Base-by-base conservation (phyloP, 1,140 invertebrate species). In the Trialeurodes vaporariorum region DNA sequence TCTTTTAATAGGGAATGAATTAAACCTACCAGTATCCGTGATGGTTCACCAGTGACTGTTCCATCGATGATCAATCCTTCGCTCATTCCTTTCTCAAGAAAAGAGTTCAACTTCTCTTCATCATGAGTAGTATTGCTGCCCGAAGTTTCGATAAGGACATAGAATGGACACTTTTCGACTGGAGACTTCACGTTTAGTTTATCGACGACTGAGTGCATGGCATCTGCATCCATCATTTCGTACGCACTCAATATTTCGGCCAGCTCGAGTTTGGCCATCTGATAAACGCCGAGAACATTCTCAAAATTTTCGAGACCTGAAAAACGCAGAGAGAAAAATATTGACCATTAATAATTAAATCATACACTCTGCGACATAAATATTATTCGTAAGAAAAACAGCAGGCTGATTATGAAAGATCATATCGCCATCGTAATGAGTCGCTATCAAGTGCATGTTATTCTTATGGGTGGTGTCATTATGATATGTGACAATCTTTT, bases 241-340 rank as follows among this genome's bases (percentile, higher is more conserved):
- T 92, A 96, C 0, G 95, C 93, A 25, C 94, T 96, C 23, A 98
- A 77, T 69, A 96, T 92, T 81, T 97, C 94, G 1, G 86, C 88
- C 1, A 98, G 79, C 66, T 87, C 84, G 1, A 75, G 76, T 77
- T 89, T 92, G 0, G 91, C 88, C 68, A 83, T 79, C 71, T 84
- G 82, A 73, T 88, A 91, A 1, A 89, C 85, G 71, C 87, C 79
- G 2, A 98, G 78, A 9, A 95, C 86, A 70, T 86, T 82, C 26
- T 91, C 83, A 77, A 93, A 96, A 59, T 77, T 86, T 26, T 86
- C 75, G 60, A 92, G 77, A 60, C 88, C 91, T 92, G 69, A 25
- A 81, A 78, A 65, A 60, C 49, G 27, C 27, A 63, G n/a, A n/a
- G n/a, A n/a, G n/a, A n/a, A n/a, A n/a, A n/a, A n/a, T n/a, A n/a